These are phyloP conservation scores for Netelia virgata DNA, from an alignment of 2,888 invertebrate genomes.

Conservation along the genomic window DNA sequence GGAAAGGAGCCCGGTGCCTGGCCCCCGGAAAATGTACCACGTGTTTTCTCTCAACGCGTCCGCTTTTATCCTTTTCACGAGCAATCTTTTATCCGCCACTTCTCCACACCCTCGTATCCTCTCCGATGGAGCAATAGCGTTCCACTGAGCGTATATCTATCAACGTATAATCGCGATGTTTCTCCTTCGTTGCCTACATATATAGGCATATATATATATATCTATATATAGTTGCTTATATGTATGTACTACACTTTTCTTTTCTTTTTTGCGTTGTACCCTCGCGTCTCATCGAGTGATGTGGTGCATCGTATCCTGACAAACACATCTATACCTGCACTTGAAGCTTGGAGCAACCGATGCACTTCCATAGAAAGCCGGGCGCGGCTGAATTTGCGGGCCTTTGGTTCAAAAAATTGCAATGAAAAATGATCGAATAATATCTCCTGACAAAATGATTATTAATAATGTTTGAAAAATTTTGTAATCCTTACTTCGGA, in stretches of 20 bases:
- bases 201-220: neutral
- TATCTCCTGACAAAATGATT: constrained; percentile 9
- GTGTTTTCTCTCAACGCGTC: constrained; percentile 76
- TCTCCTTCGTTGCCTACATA: constrained; percentile 23
- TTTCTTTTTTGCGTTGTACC: constrained; percentile 30
- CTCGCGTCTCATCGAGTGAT: constrained; percentile 33
- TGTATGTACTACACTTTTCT: neutral
- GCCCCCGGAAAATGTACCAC: constrained; percentile 73
- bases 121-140: constrained; percentile 15
- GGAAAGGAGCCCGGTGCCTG: constrained; percentile 67
- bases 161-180: constrained; percentile 29
- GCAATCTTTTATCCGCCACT: constrained; percentile 65
- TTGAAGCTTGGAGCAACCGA: constrained; percentile 1
- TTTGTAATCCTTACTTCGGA: no score
- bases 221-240: neutral
- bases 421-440: constrained; percentile 27
- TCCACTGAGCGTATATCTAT: constrained; percentile 31
- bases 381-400: neutral
- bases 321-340: neutral
- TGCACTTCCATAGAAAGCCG: constrained; percentile 9
- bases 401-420: constrained; percentile 6
- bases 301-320: neutral
- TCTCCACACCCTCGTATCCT: constrained; percentile 41
- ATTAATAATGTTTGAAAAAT: no score
- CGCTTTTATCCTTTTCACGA: constrained; percentile 76